These are phyloP conservation scores for Neolamprologus kungweensis DNA, from an alignment of 2,113 vertebrate genomes.

Conservation along the genomic window DNA sequence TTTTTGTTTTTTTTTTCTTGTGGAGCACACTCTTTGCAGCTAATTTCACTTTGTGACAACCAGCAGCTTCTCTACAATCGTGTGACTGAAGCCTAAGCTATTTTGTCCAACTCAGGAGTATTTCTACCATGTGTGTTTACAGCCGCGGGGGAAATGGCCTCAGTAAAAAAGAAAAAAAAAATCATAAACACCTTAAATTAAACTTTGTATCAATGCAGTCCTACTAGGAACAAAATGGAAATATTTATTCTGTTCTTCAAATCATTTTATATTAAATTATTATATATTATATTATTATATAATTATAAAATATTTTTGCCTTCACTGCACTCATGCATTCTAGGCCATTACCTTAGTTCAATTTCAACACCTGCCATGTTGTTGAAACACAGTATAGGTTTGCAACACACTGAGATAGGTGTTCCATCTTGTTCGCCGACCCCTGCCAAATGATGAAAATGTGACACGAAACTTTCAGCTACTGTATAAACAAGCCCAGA, in stretches of 20 bases:
- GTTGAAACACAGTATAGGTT: constrained; percentile 3
- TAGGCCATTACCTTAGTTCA: neutral
- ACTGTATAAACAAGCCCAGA: constrained; percentile 8
- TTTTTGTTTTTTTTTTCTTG: fast-evolving
- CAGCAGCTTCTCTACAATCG: neutral
- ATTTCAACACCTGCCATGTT: neutral
- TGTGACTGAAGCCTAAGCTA: neutral
- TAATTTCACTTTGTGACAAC: neutral
- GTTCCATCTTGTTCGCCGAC: neutral
- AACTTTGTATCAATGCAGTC: neutral
- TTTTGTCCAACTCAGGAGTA: neutral
- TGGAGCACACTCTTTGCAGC: neutral
- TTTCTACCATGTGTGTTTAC: neutral
- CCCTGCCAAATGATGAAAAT: neutral
- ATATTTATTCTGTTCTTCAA: neutral
- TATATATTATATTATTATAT: neutral
- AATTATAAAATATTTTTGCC: neutral
- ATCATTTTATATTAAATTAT: neutral
- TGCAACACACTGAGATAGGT: neutral
- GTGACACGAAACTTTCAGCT: constrained; percentile 6
- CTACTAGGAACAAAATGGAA: neutral
- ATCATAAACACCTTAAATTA: neutral
- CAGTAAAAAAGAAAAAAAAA: neutral
- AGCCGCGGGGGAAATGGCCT: neutral
- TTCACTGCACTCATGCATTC: neutral